phyloP scores from a whole-genome alignment of 1,140 invertebrate species.

The Trissolcus basalis region DNA sequence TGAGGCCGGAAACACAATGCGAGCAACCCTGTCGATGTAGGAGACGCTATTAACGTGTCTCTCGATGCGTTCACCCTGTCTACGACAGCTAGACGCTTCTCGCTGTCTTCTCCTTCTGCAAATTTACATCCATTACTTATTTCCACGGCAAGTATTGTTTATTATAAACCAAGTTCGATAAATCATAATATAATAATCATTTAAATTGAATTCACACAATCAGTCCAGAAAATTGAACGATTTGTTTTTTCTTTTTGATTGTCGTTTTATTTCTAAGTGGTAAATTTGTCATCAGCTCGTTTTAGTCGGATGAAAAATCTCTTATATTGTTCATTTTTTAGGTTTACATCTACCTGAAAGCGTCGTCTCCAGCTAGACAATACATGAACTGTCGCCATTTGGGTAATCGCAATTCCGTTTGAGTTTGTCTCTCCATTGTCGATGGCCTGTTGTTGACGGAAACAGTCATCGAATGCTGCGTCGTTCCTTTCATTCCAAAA shows the following conservation, averaged over 20 bases:
- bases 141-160: too few relatives aligned
- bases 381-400: slow-evolving; percentile 87
- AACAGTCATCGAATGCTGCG: slow-evolving; percentile 63
- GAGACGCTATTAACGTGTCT: slow-evolving; percentile 91
- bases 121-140: slow-evolving; percentile 23
- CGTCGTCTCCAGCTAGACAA: slow-evolving; percentile 86
- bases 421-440: slow-evolving; percentile 87
- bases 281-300: too few relatives aligned
- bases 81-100: slow-evolving; percentile 79
- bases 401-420: slow-evolving; percentile 84
- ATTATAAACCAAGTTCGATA: too few relatives aligned
- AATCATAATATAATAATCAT: too few relatives aligned
- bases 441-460: slow-evolving; percentile 73
- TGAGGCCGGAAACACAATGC: slow-evolving; percentile 90
- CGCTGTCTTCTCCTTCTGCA: slow-evolving; percentile 81
- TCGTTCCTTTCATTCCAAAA: slow-evolving; percentile 60
- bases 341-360: slow-evolving; percentile 77
- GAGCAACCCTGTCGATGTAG: slow-evolving; percentile 88
- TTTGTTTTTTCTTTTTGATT: too few relatives aligned
- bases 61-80: slow-evolving; percentile 75
- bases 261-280: too few relatives aligned
- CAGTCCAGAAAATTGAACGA: too few relatives aligned
- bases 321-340: too few relatives aligned
- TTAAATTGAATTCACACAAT: too few relatives aligned
- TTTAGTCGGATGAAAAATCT: too few relatives aligned